Base-by-base conservation (phyloP, 2,797 vertebrate genomes). In the Parauchenoglanis ngamensis region DNA sequence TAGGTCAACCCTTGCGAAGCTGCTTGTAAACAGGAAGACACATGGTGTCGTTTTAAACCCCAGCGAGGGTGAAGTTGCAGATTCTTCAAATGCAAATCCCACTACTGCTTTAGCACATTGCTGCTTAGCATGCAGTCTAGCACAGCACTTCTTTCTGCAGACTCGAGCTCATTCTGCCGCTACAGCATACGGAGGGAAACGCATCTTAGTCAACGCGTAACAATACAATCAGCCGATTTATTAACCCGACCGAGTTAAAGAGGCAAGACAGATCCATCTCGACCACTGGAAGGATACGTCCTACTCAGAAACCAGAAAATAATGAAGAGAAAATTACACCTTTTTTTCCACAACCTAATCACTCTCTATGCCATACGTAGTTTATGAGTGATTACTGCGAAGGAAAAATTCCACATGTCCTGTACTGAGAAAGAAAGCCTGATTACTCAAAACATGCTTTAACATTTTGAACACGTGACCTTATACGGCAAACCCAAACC, bases 1-100 rank as follows among this genome's bases (percentile, higher is more conserved):
- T 2, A 63, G 40, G 59, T 28, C 79, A 63, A 19, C 21, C 21
- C 77, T 80, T 61, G 77, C 61, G 21, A 80, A 13, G 54, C 77
- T 63, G 79, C 79, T 63, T n/a, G 57, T 17, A 63, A 81, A 44
- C 78, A 80, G 11, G 35, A 28, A 25, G 59, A 63, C 79, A 49
- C 25, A 0, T 46, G 78, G 56, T 35, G 56, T 80, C 76, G 28
- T 59, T 35, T 12, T 11, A 15, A 57, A 35, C 76, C 2, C 12
- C 4, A 12, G 23, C 19, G 35, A 46, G 59, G 25, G 79, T 46
- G 40, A 81, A 65, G 79, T 35, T 44, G 56, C 54, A 25, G n/a
- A 19, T 19, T 15, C 52, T 49, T 15, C 46, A 7, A 52, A n/a
- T 52, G n/a, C 44, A 75, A 49, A 49, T 49, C 49, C 73, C 10